phyloP scores from a whole-genome alignment of 2,113 vertebrate genomes.

The Poicephalus gulielmi region DNA sequence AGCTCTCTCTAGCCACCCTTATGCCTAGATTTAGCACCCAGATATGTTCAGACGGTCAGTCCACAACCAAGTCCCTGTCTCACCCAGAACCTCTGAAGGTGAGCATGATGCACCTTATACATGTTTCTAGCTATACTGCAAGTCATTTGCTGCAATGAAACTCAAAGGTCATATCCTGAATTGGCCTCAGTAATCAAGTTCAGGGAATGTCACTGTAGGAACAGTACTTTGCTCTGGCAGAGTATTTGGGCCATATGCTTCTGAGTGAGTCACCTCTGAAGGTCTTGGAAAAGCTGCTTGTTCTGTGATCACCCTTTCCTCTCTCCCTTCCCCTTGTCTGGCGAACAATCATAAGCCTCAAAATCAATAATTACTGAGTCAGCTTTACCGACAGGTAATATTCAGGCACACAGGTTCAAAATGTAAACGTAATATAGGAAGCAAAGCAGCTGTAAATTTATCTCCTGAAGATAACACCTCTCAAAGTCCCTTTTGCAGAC shows the following conservation, averaged over 20 bases:
- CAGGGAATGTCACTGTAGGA: neutral
- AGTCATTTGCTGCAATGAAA: neutral
- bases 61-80: neutral
- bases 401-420: neutral
- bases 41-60: neutral
- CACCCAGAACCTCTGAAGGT: neutral
- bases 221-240: neutral
- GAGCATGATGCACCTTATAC: neutral
- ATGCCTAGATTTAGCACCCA: neutral
- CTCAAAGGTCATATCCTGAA: neutral
- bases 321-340: neutral
- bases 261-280: neutral
- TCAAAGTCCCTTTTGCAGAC: constrained; percentile 36
- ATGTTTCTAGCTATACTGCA: neutral
- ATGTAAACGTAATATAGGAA: constrained; percentile 49
- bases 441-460: constrained; percentile 34
- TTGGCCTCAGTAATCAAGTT: neutral
- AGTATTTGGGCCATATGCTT: neutral
- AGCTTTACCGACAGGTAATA: constrained; percentile 34
- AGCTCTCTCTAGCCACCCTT: neutral
- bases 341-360: neutral
- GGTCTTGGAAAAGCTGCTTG: neutral
- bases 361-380: constrained; percentile 48
- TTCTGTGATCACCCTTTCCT: neutral
- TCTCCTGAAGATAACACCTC: neutral